A percentile compares a stretch with the other conserved stretches of the same genome.
Evolutionary conservation across 2,888 invertebrate species (phyloP).

Genomic region (Tholera decimalis): DNA sequence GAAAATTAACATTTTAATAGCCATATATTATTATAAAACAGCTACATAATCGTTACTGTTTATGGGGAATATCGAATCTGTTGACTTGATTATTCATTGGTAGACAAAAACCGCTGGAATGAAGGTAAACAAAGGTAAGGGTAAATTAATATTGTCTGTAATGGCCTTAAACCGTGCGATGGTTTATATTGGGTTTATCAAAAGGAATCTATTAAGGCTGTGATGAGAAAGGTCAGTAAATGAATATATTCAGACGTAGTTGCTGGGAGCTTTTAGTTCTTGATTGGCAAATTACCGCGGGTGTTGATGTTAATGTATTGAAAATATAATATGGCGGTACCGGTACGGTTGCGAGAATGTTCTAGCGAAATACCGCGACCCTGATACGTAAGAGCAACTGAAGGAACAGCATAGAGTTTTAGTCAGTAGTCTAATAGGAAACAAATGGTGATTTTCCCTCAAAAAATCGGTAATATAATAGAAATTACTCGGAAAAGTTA

Average conservation of each 20-base stretch:
- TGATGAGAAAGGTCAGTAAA: not conserved
- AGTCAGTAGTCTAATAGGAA: too few relatives aligned
- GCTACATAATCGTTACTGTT: constrained; percentile 78
- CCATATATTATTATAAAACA: constrained; percentile 88
- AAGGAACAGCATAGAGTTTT: too few relatives aligned
- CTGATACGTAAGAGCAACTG: too few relatives aligned
- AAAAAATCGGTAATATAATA: not conserved
- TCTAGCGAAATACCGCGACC: too few relatives aligned
- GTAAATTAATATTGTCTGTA: constrained; percentile 26
- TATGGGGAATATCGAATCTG: constrained; percentile 75
- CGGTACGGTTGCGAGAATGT: too few relatives aligned
- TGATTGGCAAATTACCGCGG: not conserved
- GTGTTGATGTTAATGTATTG: not conserved
- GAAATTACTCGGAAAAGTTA: not conserved
- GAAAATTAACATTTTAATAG: constrained; percentile 90
- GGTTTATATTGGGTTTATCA: constrained; percentile 21
- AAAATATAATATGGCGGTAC: not conserved
- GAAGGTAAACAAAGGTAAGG: constrained; percentile 37
- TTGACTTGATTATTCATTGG: constrained; percentile 75
- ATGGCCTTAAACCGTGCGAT: not conserved
- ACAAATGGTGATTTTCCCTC: too few relatives aligned
- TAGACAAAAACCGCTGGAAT: constrained; percentile 59
- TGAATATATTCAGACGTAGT: not conserved
- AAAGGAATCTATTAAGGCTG: constrained; percentile 1
- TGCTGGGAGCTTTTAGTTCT: not conserved